phyloP scores from a whole-genome alignment of 2,113 vertebrate genomes.

The Rhea pennata region DNA sequence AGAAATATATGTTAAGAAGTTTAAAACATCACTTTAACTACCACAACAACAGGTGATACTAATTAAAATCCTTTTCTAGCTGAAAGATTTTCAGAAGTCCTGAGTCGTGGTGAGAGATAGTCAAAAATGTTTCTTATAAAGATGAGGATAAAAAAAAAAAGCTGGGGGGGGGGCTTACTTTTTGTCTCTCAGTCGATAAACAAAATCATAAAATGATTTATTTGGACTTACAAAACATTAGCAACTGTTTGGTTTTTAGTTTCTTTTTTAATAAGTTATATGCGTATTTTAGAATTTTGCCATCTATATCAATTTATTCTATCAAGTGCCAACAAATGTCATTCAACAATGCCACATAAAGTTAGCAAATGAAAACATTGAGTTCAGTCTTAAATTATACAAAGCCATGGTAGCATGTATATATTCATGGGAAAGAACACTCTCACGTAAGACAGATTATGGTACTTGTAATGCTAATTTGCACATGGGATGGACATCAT shows the following conservation, averaged over 20 bases:
- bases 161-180: not conserved
- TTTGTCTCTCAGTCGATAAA: not conserved
- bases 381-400: constrained; percentile 71
- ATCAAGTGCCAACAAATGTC: not conserved
- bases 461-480: constrained; percentile 84
- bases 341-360: not conserved
- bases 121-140: not conserved
- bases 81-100: not conserved
- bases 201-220: not conserved
- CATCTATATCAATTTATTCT: not conserved
- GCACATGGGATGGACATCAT: constrained; percentile 84
- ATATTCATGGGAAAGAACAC: constrained; percentile 77
- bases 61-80: not conserved
- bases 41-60: not conserved
- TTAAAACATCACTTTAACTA: not conserved
- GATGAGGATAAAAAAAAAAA: not conserved
- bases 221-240: not conserved
- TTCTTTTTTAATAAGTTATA: not conserved
- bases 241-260: not conserved
- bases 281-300: not conserved
- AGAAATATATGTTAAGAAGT: not conserved
- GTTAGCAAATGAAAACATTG: constrained; percentile 39
- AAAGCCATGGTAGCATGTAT: constrained; percentile 72
- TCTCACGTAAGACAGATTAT: constrained; percentile 84
- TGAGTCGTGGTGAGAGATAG: not conserved